A percentile compares a stretch with the other conserved stretches of the same genome.
Conservation (phyloP, 2,113 vertebrate species). For the Colius striatus region DNA sequence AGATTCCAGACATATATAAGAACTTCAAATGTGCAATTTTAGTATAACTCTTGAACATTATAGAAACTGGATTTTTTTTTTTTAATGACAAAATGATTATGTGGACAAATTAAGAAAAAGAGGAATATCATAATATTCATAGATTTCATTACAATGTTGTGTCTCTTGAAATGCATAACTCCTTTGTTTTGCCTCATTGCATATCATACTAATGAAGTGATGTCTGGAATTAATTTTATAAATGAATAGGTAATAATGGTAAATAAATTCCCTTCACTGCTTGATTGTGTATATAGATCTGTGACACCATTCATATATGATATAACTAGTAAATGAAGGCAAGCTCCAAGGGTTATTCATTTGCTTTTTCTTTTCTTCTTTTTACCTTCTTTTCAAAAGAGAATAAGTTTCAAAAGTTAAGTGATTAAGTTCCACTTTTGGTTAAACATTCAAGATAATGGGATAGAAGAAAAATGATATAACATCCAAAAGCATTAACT, state of each 20-base stretch:
- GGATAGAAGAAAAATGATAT: background rate
- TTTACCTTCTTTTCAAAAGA: background rate
- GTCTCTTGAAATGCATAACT: background rate
- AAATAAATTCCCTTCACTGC: conserved; percentile 27
- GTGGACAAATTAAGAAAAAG: background rate
- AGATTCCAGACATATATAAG: background rate
- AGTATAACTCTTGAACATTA: background rate
- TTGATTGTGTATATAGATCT: background rate
- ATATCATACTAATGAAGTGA: conserved; percentile 52
- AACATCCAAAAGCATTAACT: background rate
- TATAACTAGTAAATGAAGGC: background rate
- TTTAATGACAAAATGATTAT: background rate
- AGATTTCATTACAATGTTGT: background rate
- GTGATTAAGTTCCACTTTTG: background rate
- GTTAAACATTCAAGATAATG: background rate
- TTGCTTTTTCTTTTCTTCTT: background rate
- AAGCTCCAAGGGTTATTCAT: background rate
- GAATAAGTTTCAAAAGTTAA: background rate
- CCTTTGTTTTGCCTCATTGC: conserved; percentile 46
- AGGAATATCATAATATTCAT: background rate
- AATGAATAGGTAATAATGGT: conserved; percentile 17
- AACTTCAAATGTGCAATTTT: background rate
- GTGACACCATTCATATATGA: background rate
- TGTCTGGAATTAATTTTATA: conserved; percentile 35
- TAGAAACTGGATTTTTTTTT: background rate